Conservation (phyloP, 2,888 invertebrate species). For the Nemoura dubitans region DNA sequence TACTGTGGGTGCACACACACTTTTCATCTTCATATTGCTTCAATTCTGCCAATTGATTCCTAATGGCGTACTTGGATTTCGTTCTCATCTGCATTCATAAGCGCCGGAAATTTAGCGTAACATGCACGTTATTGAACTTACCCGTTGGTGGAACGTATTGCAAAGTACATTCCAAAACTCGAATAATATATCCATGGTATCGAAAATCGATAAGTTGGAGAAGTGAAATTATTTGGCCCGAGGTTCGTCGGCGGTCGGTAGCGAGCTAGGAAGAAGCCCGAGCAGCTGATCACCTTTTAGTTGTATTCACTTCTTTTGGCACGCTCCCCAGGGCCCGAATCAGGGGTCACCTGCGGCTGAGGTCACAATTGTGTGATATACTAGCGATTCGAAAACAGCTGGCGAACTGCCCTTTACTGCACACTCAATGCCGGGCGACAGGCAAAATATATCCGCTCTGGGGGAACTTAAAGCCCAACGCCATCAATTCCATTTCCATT, state of each 20-base stretch:
- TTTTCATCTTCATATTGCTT: not conserved
- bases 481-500: not conserved
- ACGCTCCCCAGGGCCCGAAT: slow-evolving; percentile 2
- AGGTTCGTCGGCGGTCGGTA: not conserved
- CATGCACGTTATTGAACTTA: not conserved
- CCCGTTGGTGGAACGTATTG: not conserved
- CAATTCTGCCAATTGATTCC: not conserved
- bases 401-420: not conserved
- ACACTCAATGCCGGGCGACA: not conserved
- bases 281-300: slow-evolving; percentile 12
- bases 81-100: not conserved
- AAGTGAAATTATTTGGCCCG: not conserved
- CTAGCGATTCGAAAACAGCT: not conserved
- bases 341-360: slow-evolving; percentile 25
- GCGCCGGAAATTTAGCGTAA: not conserved
- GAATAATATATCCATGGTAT: not conserved
- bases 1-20: not conserved
- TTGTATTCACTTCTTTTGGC: slow-evolving; percentile 25
- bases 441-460: not conserved
- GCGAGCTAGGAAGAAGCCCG: not conserved
- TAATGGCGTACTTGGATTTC: not conserved
- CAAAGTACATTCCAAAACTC: not conserved
- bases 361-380: slow-evolving; percentile 24
- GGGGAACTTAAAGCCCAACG: not conserved
- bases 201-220: not conserved